Percentiles rank a stretch among this genome's conserved stretches.
Conservation (phyloP, 2,797 vertebrate genomes). For the Chaetophractus vellerosus region DNA sequence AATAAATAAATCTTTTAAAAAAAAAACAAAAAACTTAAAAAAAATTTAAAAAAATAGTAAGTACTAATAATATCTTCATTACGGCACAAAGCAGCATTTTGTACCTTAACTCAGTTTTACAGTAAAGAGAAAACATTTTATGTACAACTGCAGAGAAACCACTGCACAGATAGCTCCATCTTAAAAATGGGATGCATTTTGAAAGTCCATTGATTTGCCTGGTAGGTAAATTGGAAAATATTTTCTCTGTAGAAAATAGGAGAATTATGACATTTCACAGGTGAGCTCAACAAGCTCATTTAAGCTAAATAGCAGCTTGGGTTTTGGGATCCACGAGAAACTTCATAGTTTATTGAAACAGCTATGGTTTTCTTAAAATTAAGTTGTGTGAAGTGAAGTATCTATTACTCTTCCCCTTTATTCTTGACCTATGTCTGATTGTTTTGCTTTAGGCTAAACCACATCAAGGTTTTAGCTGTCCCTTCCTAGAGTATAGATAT, state of each 20-base stretch:
- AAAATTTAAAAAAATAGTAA: no score
- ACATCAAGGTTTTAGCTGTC: neutral
- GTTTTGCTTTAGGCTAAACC: neutral
- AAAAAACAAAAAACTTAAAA: no score
- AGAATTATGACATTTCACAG: neutral
- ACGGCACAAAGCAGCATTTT: slow-evolving; percentile 33
- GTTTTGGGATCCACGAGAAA: neutral
- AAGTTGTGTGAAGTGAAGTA: neutral
- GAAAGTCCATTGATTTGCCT: neutral
- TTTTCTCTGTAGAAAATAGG: slow-evolving; percentile 3
- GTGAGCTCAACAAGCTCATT: neutral
- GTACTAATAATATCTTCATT: neutral
- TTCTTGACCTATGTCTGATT: neutral
- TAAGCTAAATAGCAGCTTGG: neutral
- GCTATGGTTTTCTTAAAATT: neutral
- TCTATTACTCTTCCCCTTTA: neutral
- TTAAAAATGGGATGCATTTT: neutral
- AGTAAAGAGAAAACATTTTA: neutral
- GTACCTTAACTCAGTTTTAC: neutral
- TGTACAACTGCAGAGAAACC: neutral
- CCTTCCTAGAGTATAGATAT: neutral
- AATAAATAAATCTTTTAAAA: no score
- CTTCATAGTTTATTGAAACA: neutral
- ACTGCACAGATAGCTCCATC: neutral
- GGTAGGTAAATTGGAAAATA: neutral